Evolutionary conservation across 2,888 invertebrate genomes (phyloP).

Genomic region (Pollenia angustigena): DNA sequence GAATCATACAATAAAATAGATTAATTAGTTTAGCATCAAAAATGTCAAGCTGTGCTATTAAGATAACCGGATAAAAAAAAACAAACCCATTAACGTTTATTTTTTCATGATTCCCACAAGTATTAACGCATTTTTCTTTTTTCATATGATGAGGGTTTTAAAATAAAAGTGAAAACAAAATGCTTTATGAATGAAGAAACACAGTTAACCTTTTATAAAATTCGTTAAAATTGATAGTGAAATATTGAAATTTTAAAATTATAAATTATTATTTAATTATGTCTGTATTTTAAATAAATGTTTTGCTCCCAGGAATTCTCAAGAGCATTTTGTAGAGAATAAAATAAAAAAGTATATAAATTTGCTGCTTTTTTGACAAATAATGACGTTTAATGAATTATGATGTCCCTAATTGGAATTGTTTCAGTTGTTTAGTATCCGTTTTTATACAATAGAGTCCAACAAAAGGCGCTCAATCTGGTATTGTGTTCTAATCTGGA

Average conservation of each 20-base stretch:
- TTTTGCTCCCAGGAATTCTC: no score
- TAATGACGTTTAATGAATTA: no score
- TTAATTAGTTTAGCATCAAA: slow-evolving; percentile 58
- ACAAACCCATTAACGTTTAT: slow-evolving; percentile 25
- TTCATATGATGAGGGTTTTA: slow-evolving; percentile 14
- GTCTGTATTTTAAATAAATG: no score
- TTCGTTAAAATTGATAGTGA: slow-evolving; percentile 25
- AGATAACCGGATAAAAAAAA: slow-evolving; percentile 3
- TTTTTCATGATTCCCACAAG: background rate
- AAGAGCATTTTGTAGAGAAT: no score
- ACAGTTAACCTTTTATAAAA: background rate
- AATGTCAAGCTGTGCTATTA: slow-evolving; percentile 59
- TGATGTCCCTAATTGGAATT: no score
- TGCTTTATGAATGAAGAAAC: slow-evolving; percentile 2
- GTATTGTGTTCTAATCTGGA: no score
- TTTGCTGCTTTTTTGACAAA: no score
- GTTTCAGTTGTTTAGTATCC: no score
- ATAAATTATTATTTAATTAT: background rate
- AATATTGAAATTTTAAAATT: background rate
- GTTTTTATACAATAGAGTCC: no score
- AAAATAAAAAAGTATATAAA: no score
- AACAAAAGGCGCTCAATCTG: no score
- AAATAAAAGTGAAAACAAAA: slow-evolving; percentile 3
- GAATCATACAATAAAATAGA: slow-evolving; percentile 6
- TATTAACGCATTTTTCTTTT: slow-evolving; percentile 30